Evolutionary conservation across 2,113 vertebrate genomes (phyloP), one percentile per base, ranked within the genome.

Genomic region (Sitta europaea): DNA sequence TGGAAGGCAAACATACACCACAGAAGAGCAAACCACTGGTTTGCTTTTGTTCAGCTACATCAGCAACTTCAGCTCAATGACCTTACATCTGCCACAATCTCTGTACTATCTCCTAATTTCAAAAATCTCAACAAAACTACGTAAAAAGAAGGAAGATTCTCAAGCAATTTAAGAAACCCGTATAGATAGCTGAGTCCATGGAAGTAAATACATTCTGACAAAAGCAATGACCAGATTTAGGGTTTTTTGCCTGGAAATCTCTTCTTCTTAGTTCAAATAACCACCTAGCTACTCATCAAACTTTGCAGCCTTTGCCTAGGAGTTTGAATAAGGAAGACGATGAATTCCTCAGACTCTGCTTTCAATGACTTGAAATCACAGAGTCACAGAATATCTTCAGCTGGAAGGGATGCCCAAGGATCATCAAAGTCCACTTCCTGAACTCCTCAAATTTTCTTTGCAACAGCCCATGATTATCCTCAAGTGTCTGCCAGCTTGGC

Each of bases 401-500:
- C 10, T 50, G 29, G 40, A 38, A 43, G 36, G 28, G 13, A 45
- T 33, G 28, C 28, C 31, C 18, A 61, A 55, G 35, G 25, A 42
- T 48, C 48, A 76, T 2, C 0, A 0, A 68, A 90, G n/a, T 29
- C 47, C 63, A 70, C 23, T 3, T 55, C 10, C 40, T 38, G 6
- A 88, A 58, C 23, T 58, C 59, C 33, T 72, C 28, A 61, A 50
- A 58, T 3, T 35, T 23, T 57, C 57, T 75, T 63, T 10, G 3
- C 20, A 55, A 76, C 19, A 81, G 42, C 16, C 29, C 19, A 23
- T n/a, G 33, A 29, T 58, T 36, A 74, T 59, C 36, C 27, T 54
- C 58, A 83, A 72, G 45, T 5, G 17, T 29, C 36, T 40, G 55
- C n/a, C 65, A 87, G 29, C 38, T 74, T 75, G 36, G 29, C n/a